Conservation (phyloP, 2,113 vertebrate genomes). For the Lichenostomus cassidix region DNA sequence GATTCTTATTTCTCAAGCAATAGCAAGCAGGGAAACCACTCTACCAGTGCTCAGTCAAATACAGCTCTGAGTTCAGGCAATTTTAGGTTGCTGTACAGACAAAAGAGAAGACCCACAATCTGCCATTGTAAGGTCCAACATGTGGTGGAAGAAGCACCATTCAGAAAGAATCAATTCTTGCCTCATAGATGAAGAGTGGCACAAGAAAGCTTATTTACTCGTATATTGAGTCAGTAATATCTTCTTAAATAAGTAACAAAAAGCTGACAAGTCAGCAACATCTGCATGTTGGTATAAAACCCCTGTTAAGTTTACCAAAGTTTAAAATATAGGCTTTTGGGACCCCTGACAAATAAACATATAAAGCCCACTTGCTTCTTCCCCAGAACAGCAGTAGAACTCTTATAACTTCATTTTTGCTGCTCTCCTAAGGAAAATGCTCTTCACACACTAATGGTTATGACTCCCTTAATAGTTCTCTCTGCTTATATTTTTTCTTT, state of each 20-base stretch:
- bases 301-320: not conserved
- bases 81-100: not conserved
- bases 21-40: not conserved
- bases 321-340: not conserved
- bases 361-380: not conserved
- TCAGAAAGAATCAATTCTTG: not conserved
- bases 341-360: not conserved
- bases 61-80: not conserved
- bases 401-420: not conserved
- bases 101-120: not conserved
- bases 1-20: not conserved
- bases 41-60: not conserved
- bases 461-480: not conserved
- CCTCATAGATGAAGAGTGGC: not conserved
- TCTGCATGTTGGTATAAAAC: not conserved
- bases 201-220: not conserved
- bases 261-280: not conserved
- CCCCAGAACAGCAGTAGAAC: not conserved
- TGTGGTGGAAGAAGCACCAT: not conserved
- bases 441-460: not conserved
- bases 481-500: not conserved
- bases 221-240: not conserved
- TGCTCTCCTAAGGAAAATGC: not conserved
- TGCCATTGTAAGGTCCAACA: rapidly evolving
- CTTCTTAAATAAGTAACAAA: not conserved